A percentile compares a stretch with the other conserved stretches of the same genome.
Conservation (phyloP, 2,888 invertebrate genomes). For the Augiades crinisus region DNA sequence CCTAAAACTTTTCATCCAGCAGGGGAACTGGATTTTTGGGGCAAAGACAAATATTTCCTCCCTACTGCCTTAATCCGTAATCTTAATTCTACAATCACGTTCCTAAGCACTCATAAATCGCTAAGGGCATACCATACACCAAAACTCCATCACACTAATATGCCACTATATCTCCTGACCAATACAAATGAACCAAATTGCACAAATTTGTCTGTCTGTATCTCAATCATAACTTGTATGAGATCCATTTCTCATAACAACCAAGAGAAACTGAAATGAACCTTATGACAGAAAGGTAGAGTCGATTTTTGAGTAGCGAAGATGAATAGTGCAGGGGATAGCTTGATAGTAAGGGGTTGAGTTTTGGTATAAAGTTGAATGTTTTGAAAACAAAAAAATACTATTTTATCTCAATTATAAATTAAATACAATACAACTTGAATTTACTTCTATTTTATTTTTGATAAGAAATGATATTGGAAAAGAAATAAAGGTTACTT, state of each 20-base stretch:
- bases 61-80: too few species aligned
- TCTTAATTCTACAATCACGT: neutral
- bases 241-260: conserved; percentile 37
- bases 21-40: too few species aligned
- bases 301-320: neutral
- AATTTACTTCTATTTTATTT: too few species aligned
- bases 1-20: too few species aligned
- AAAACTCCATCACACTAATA: conserved; percentile 42
- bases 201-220: conserved; percentile 43
- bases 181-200: conserved; percentile 48
- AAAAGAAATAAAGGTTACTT: too few species aligned
- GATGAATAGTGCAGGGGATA: neutral
- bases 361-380: too few species aligned
- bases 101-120: neutral
- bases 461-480: too few species aligned
- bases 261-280: neutral
- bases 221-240: conserved; percentile 47
- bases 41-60: too few species aligned
- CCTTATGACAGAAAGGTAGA: conserved; percentile 18
- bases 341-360: too few species aligned
- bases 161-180: conserved; percentile 44
- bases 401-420: too few species aligned
- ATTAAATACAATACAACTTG: too few species aligned
- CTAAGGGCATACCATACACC: conserved; percentile 26
- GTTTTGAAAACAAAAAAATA: too few species aligned